Evolutionary conservation across 2,113 vertebrate genomes (phyloP), one percentile per base, ranked within the genome.

Genomic region (Formicarius rufipectus): DNA sequence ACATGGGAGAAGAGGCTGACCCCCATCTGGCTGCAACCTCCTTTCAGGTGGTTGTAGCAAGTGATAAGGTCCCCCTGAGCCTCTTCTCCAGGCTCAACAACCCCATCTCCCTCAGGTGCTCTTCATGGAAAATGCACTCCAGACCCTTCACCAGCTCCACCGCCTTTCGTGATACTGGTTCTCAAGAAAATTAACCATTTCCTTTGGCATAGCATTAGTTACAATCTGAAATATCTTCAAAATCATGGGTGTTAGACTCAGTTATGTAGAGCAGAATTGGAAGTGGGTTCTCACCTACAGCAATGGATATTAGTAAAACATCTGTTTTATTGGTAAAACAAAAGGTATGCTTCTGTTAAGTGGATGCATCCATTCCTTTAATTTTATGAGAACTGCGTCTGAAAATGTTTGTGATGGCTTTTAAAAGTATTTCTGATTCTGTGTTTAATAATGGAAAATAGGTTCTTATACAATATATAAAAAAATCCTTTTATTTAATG

Each of bases 381-480:
- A 49, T 84, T 90, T 63, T 84, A 30, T 56, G 21, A 89, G 44
- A 94, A 37, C 60, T 89, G 28, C 37, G 39, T 56, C 52, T 91
- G 81, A 89, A 84, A 79, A 75, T 84, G 28, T 69, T 72, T 82
- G 37, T 5, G 2, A 12, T 56, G 37, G 12, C 5, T 78, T 89
- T 71, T 75, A 37, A 40, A 89, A 72, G n/a, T 87, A 35, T 92
- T 84, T 86, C 56, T 75, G 76, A 86, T 86, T 66, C 23, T 73
- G 14, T 79, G 27, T 79, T 76, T 64, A 60, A 85, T 88, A 62
- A 86, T 92, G 53, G 45, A 91, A 88, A 83, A 50, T 37, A 88
- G 8, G 9, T 93, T 95, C 63, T 88, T 95, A 86, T 10, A 55
- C 63, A 80, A 35, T 88, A 66, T 80, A 47, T 80, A 90, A 95